Evolutionary conservation across 2,113 vertebrate species (phyloP).

Genomic region (Barnardius zonarius): DNA sequence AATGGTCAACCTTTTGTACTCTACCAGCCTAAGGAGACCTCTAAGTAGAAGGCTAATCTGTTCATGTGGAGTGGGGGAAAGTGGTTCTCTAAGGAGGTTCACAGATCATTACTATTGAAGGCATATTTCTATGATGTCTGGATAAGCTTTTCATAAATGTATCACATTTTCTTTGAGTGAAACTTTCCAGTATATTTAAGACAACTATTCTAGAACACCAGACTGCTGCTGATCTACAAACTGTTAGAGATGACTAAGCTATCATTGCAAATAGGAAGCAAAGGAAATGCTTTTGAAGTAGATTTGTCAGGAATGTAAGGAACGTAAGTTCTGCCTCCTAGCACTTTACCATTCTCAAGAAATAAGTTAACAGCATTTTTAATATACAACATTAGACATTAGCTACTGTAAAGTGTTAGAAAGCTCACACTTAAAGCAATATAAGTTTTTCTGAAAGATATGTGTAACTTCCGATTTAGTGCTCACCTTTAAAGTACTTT

Average conservation of each 20-base stretch:
- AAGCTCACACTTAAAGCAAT: not conserved
- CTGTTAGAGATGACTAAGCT: not conserved
- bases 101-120: not conserved
- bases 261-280: not conserved
- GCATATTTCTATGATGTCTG: not conserved
- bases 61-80: not conserved
- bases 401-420: not conserved
- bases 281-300: not conserved
- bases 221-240: not conserved
- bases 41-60: not conserved
- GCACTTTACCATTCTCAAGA: not conserved
- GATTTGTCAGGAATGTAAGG: not conserved
- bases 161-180: not conserved
- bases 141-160: not conserved
- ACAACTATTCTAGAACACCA: not conserved
- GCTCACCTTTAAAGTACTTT: conserved; percentile 87
- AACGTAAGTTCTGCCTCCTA: not conserved
- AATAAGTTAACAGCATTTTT: not conserved
- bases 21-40: not conserved
- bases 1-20: not conserved
- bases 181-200: not conserved
- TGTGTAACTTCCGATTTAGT: not conserved
- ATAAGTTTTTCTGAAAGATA: not conserved
- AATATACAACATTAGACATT: not conserved
- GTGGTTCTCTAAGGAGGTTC: not conserved